Conservation (phyloP, 2,888 invertebrate species). For the Chaitophorus viminalis region DNA sequence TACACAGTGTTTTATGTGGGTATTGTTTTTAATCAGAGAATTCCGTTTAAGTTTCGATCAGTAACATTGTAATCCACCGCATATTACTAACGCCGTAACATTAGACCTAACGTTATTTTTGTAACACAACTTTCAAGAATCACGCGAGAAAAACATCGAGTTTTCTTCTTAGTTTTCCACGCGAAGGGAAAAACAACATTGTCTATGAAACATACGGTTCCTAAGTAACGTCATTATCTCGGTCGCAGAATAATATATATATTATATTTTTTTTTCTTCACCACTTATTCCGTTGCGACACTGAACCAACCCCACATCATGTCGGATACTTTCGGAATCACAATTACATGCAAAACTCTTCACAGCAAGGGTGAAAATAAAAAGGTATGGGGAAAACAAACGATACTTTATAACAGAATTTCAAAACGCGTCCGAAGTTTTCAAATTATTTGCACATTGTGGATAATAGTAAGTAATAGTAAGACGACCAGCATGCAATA, state of each 20-base stretch:
- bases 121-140: constrained; percentile 43
- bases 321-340: constrained; percentile 40
- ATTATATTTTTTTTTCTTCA: constrained; percentile 30
- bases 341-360: constrained; percentile 51
- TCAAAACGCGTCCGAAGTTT: constrained; percentile 1
- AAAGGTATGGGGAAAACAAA: constrained; percentile 39
- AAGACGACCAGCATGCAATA: not conserved
- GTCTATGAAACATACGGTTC: constrained; percentile 34
- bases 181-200: not conserved
- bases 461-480: not conserved
- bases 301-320: constrained; percentile 47
- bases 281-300: constrained; percentile 51
- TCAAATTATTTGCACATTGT: constrained; percentile 7
- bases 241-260: constrained; percentile 5
- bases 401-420: constrained; percentile 23
- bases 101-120: constrained; percentile 48
- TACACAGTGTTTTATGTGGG: constrained; percentile 26
- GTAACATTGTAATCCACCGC: constrained; percentile 34
- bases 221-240: constrained; percentile 53
- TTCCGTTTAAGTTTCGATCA: constrained; percentile 12
- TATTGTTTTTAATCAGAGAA: constrained; percentile 50
- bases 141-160: constrained; percentile 40
- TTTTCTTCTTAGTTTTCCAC: constrained; percentile 39
- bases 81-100: not conserved
- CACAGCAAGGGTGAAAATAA: constrained; percentile 11